These are phyloP conservation scores for Zygogramma bicolorata DNA, from an alignment of 2,888 invertebrate genomes.

Conservation along the genomic window DNA sequence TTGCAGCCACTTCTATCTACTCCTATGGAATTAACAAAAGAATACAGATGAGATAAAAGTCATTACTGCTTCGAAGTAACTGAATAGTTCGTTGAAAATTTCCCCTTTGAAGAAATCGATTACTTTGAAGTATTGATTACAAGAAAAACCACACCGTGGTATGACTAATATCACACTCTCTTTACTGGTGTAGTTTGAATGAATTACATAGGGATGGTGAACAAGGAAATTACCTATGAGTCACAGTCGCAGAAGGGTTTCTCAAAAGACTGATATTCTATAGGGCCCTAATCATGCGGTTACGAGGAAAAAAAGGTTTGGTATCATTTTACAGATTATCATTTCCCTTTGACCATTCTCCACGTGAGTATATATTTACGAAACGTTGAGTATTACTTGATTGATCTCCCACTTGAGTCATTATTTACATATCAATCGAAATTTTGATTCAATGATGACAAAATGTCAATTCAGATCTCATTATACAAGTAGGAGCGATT, in stretches of 20 bases:
- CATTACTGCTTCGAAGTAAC: not conserved
- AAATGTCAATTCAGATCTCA: no score
- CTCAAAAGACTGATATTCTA: not conserved
- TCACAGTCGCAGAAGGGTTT: slow-evolving; percentile 12
- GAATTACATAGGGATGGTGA: slow-evolving; percentile 28
- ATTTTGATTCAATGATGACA: no score
- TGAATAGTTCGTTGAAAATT: not conserved
- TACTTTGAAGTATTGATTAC: slow-evolving; percentile 30
- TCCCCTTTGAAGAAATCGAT: not conserved
- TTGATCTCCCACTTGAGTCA: no score
- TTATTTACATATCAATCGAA: no score
- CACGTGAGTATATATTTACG: not conserved
- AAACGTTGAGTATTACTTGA: no score
- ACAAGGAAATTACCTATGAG: slow-evolving; percentile 31
- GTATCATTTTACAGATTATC: not conserved
- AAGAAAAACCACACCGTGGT: slow-evolving; percentile 16
- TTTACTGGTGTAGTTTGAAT: slow-evolving; percentile 28
- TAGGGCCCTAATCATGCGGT: not conserved
- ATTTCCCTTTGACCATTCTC: not conserved
- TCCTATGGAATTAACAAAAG: no score
- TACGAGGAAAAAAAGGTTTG: not conserved
- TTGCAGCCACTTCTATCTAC: no score
- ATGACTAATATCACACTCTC: slow-evolving; percentile 36
- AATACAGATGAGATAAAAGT: not conserved
- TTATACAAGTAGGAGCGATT: no score